Conservation (phyloP, 1,140 invertebrate genomes). For the Hestina assimilis region DNA sequence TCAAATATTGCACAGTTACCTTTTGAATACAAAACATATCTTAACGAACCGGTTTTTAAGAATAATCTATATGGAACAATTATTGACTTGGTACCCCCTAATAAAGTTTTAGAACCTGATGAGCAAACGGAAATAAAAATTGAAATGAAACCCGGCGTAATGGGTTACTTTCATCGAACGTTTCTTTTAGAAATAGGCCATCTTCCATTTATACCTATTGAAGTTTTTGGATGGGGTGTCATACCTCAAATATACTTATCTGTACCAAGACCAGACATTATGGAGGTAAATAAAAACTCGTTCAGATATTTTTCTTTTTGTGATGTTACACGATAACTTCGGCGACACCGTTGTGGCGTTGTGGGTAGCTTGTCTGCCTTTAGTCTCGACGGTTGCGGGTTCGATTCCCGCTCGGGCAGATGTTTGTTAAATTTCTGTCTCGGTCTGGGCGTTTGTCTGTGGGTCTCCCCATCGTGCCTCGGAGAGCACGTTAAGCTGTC, state of each 20-base stretch:
- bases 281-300: conserved; percentile 37
- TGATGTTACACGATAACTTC: too few species aligned
- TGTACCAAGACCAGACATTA: conserved; percentile 42
- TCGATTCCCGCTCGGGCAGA: too few species aligned
- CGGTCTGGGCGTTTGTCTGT: too few species aligned
- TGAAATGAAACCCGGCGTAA: conserved; percentile 55
- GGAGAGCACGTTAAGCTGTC: too few species aligned
- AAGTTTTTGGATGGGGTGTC: conserved; percentile 68
- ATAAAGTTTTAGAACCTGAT: conserved; percentile 50
- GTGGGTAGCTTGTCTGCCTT: too few species aligned
- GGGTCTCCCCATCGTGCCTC: too few species aligned
- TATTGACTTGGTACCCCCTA: conserved; percentile 45
- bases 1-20: conserved; percentile 51
- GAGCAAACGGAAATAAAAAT: conserved; percentile 52
- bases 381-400: too few species aligned
- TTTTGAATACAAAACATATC: conserved; percentile 65
- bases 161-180: conserved; percentile 56
- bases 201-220: conserved; percentile 57
- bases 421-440: too few species aligned
- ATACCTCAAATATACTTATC: conserved; percentile 65
- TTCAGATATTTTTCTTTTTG: too few species aligned
- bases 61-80: conserved; percentile 57
- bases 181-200: conserved; percentile 66
- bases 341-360: too few species aligned
- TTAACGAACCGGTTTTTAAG: conserved; percentile 47